A percentile compares a stretch with the other conserved stretches of the same genome.
phyloP scores from a whole-genome alignment of 2,113 vertebrate species.

The Rana temporaria region DNA sequence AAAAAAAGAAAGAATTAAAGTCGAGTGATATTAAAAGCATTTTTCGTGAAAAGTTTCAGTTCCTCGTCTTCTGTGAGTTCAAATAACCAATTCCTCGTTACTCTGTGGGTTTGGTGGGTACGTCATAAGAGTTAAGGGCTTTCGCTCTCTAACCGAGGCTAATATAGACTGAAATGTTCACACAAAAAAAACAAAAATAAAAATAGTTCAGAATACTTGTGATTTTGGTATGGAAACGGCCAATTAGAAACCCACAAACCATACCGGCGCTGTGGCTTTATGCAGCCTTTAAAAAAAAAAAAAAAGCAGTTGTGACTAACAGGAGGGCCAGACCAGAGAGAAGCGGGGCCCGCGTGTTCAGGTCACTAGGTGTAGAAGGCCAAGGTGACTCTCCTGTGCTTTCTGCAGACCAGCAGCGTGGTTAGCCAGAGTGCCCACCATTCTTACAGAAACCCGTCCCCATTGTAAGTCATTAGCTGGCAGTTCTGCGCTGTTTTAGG shows the following conservation, averaged over 20 bases:
- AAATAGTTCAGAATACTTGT: constrained; percentile 9
- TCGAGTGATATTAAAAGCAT: neutral
- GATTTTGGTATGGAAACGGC: constrained; percentile 11
- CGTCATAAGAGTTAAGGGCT: neutral
- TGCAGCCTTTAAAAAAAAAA: too few species aligned
- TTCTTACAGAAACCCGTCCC: constrained; percentile 21
- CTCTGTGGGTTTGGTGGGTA: neutral
- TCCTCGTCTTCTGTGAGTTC: neutral
- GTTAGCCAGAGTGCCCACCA: neutral
- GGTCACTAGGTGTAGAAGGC: neutral
- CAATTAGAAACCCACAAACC: neutral
- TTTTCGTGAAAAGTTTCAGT: neutral
- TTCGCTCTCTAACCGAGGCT: neutral
- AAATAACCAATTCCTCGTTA: neutral
- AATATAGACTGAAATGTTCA: neutral
- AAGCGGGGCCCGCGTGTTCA: neutral
- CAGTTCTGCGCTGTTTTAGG: constrained; percentile 87
- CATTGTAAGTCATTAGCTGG: constrained; percentile 77
- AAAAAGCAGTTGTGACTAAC: neutral
- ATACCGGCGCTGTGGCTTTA: neutral
- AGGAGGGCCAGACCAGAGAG: neutral
- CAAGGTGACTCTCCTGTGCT: neutral
- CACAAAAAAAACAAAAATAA: neutral
- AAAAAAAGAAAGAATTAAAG: neutral
- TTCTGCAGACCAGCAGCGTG: neutral